These are phyloP conservation scores for Leucophenga varia DNA, from an alignment of 1,140 invertebrate genomes.

Conservation along the genomic window DNA sequence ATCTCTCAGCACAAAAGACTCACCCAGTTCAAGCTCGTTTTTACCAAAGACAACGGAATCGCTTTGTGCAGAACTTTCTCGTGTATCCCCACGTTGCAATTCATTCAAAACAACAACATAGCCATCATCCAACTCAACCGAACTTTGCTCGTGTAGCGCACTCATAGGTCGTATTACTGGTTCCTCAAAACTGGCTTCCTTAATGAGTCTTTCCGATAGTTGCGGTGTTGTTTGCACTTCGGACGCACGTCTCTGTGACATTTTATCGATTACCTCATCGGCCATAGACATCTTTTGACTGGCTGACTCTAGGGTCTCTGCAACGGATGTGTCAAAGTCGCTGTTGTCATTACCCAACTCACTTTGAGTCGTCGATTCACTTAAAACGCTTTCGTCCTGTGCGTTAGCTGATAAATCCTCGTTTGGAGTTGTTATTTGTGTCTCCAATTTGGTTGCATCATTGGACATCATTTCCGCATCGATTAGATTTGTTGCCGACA, in stretches of 20 bases:
- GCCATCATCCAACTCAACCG: conserved; percentile 32
- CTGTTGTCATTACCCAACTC: conserved; percentile 4
- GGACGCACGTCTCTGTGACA: conserved; percentile 28
- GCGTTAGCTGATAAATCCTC: no score
- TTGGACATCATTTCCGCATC: conserved; percentile 3
- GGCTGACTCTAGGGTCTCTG: conserved; percentile 28
- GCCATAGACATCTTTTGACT: conserved; percentile 27
- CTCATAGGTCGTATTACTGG: conserved; percentile 26
- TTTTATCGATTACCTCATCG: conserved; percentile 37
- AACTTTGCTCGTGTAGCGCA: conserved; percentile 28
- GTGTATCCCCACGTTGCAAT: conserved; percentile 30
- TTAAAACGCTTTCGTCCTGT: no score
- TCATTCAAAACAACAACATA: conserved; percentile 34
- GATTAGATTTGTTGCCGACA: conserved; percentile 10
- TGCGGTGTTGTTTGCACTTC: conserved; percentile 16
- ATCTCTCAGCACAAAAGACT: conserved; percentile 31
- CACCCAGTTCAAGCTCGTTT: not conserved
- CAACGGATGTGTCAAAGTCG: conserved; percentile 16
- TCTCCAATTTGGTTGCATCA: conserved; percentile 3
- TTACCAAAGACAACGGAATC: conserved; percentile 16
- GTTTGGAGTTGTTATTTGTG: not conserved
- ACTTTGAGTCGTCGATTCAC: no score
- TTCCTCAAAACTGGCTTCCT: conserved; percentile 27
- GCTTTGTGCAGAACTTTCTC: conserved; percentile 43
- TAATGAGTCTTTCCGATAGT: not conserved